phyloP scores from a whole-genome alignment of 2,797 vertebrate species.

The Pyrocephalus nanus region DNA sequence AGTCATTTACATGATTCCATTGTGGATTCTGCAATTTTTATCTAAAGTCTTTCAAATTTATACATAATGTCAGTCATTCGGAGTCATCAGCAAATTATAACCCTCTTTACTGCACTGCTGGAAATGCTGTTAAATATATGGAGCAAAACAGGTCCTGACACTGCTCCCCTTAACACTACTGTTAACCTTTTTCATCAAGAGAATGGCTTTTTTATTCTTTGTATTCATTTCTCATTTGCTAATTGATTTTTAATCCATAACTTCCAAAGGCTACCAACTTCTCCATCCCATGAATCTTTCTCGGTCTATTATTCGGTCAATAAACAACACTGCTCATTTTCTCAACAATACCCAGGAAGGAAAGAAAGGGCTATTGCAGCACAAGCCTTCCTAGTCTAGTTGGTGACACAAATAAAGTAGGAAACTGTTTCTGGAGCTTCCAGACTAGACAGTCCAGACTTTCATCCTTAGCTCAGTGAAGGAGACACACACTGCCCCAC shows the following conservation, averaged over 20 bases:
- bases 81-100: conserved; percentile 26
- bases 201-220: neutral
- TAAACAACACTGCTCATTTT: neutral
- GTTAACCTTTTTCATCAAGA: neutral
- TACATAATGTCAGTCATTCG: conserved; percentile 17
- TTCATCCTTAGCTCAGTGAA: neutral
- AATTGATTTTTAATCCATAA: conserved; percentile 6
- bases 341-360: neutral
- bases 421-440: neutral
- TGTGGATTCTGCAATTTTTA: conserved; percentile 31
- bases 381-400: neutral
- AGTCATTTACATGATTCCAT: conserved; percentile 7
- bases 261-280: neutral
- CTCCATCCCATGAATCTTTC: neutral
- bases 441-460: neutral
- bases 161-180: neutral
- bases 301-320: neutral
- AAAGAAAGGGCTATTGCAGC: neutral
- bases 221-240: neutral
- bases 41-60: neutral
- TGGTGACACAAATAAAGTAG: neutral
- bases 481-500: neutral
- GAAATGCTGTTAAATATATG: neutral
- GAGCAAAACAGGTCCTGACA: neutral
- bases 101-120: neutral